These are phyloP conservation scores for Lasiurus borealis DNA, from an alignment of 2,113 vertebrate species.

Conservation along the genomic window DNA sequence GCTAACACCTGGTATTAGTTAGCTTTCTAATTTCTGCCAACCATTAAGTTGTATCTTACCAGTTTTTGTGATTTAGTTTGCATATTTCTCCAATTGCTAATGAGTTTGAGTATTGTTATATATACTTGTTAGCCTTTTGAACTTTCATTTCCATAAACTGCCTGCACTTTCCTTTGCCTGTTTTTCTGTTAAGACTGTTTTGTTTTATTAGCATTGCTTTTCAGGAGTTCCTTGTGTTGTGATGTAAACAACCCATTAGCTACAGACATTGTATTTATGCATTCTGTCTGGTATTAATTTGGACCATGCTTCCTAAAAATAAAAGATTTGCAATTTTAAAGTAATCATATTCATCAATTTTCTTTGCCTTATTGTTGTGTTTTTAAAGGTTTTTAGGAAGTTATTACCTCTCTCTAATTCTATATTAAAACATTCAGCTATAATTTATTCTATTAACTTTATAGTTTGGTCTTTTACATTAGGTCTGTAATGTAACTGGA, in stretches of 20 bases:
- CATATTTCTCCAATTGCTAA: conserved; percentile 28
- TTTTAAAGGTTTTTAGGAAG: neutral
- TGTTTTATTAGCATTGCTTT: conserved; percentile 23
- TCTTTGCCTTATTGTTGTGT: neutral
- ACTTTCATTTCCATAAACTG: neutral
- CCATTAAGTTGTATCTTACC: neutral
- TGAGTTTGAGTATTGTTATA: neutral
- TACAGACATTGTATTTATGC: neutral
- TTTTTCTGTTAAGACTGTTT: neutral
- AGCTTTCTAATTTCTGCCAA: conserved; percentile 16
- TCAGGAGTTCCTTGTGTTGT: neutral
- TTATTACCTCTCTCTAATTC: neutral
- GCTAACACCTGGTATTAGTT: neutral
- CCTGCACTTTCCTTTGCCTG: neutral
- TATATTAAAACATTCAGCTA: neutral
- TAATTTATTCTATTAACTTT: neutral
- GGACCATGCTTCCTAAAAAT: neutral
- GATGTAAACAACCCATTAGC: neutral
- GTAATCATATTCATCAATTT: neutral
- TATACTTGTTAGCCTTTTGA: neutral
- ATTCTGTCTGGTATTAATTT: conserved; percentile 15
- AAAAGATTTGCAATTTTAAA: conserved; percentile 6
- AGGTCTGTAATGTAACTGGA: neutral
- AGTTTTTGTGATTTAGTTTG: neutral
- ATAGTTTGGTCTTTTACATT: neutral